Evolutionary conservation across 53 echinoderm and acorn worm genomes (phyloP), one percentile per base, ranked within the genome.

Genomic region (Luidia sarsii): DNA sequence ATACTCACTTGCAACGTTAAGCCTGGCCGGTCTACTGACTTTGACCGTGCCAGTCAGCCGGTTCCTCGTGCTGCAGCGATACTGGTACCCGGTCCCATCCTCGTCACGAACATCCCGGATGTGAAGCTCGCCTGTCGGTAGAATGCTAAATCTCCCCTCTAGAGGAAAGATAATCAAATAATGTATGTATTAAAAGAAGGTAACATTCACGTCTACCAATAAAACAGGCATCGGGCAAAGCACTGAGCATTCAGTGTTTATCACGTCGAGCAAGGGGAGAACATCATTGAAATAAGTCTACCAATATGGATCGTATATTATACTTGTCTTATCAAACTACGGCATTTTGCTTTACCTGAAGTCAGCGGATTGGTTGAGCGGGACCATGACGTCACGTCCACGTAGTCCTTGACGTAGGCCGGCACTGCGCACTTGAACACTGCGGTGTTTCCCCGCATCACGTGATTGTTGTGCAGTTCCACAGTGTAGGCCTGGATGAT

Each of bases 391-490:
- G 91, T 99, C 79, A 99, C 99, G 10, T 82, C 91, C 9, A 99
- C 91, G 75, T 99, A 94, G 71, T 94, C 94, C 65, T 94, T 94
- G 4, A 92, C 99, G 70, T 91, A 94, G n/a, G 74, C 79, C 10
- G 99, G 99, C n/a, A 94, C 87, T 28, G 82, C 84, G 54, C 99
- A 99, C 69, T 94, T 99, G 85, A 99, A 94, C 11, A 99, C 99
- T 1, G 91, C 99, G 9, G 99, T 94, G 89, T 99, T 99, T 0
- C 91, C 91, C 25, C 88, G 25, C 94, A 99, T 99, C 30, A 94
- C 99, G 52, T 94, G 89, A 23, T 89, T 80, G 67, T 99, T 87
- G 49, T 99, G 91, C 5, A 99, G 84, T 48, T 94, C 87, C 8
- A 99, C 89, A 0, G 70, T 75, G 71, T 91, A 97, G 1, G 88